Evolutionary conservation across 2,888 invertebrate species (phyloP).

Genomic region (Abscondita cerata): DNA sequence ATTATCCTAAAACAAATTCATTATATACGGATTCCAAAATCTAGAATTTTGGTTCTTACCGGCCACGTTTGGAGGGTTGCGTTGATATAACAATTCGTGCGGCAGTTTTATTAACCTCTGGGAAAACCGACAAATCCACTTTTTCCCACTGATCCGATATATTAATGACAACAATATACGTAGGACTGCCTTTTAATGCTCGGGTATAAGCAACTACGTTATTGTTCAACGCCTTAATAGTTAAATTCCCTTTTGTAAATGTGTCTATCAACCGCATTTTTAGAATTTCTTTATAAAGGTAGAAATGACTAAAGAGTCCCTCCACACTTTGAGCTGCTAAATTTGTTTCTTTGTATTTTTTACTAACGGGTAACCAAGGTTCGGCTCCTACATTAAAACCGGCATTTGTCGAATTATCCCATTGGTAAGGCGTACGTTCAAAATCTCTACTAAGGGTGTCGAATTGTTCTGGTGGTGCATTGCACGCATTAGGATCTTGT

Average conservation of each 20-base stretch:
- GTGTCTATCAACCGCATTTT: conserved; percentile 62
- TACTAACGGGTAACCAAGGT: conserved; percentile 76
- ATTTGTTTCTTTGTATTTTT: conserved; percentile 66
- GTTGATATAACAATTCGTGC: too few species aligned
- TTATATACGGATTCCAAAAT: too few species aligned
- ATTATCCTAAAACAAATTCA: too few species aligned
- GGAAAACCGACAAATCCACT: conserved; percentile 12
- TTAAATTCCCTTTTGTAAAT: conserved; percentile 63
- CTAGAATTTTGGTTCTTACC: too few species aligned
- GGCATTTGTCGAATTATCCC: conserved; percentile 68
- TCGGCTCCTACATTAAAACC: conserved; percentile 60
- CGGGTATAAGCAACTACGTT: conserved; percentile 34
- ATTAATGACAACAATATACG: conserved; percentile 3
- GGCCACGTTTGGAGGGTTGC: too few species aligned
- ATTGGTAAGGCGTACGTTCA: conserved; percentile 82
- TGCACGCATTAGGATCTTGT: conserved; percentile 65
- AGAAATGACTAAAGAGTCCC: conserved; percentile 64
- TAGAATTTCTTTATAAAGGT: conserved; percentile 67
- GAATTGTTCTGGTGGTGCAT: conserved; percentile 61
- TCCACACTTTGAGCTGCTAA: conserved; percentile 61
- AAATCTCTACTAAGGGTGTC: conserved; percentile 5
- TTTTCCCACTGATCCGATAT: not conserved
- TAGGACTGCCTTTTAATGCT: conserved; percentile 24
- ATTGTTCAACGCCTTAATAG: conserved; percentile 59
- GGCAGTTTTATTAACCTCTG: too few species aligned